Base-by-base conservation (phyloP, 2,888 invertebrate genomes). In the Pemphredon lugubris region DNA sequence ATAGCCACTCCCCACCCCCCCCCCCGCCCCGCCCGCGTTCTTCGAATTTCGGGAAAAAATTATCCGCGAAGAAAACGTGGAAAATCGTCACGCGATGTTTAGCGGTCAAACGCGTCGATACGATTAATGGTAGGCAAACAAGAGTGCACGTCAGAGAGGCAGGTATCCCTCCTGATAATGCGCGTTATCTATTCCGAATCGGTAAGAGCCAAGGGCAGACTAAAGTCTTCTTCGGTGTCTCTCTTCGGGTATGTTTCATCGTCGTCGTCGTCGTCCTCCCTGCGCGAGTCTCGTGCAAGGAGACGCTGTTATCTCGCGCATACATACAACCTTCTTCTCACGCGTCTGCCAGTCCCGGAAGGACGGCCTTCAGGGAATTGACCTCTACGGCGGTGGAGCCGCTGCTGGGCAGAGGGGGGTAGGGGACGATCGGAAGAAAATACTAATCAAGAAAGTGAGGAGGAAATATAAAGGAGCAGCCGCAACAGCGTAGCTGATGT, bases 331-430 rank as follows among this genome's bases (percentile, higher is more conserved):
- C 72, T 76, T 75, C 53, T 66, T 79, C 77, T 74, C 77, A 70
- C 63, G 63, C 68, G 72, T 72, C 74, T 77, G 65, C 74, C 64
- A 80, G 68, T 73, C 77, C 79, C 77, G 80, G 69, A 79, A 71
- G 76, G 63, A 68, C 79, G 74, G 69, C 74, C 77, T 74, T 79
- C 79, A 47, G 77, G 71, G 74, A 79, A 68, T 66, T 73, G 73
- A 76, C 73, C 79, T 79, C 76, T 32, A 23, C 60, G 57, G 20
- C 32, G 16, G 45, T 40, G 54, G 47, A 39, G 32, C 45, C 42
- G 61, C 39, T 51, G 21, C 54, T 61, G 44, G 9, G 13, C 21
- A 30, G 26, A 26, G 58, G 47, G 7, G 7, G 26, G 26, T 26
- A 20, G n/a, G 37, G 53, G 47, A 34, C 48, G 59, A 59, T 63